phyloP scores from a whole-genome alignment of 2,888 invertebrate genomes.

The Schizaphis graminum region DNA sequence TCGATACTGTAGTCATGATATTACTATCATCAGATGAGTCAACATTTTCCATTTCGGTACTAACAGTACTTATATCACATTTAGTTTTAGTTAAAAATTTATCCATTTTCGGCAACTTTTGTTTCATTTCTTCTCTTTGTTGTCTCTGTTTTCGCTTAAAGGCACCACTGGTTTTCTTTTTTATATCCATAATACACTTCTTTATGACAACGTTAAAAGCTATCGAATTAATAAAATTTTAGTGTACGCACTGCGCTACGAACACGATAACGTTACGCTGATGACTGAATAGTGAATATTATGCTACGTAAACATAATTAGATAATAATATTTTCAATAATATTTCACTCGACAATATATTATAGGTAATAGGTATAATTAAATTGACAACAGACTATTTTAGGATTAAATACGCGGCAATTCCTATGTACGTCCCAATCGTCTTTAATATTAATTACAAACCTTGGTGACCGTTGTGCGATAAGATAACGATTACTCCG shows the following conservation, averaged over 20 bases:
- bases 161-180: too few species aligned
- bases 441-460: neutral
- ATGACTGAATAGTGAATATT: constrained; percentile 21
- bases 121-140: constrained; percentile 31
- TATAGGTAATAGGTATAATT: neutral
- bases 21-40: constrained; percentile 19
- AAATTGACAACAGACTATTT: constrained; percentile 16
- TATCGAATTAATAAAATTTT: neutral
- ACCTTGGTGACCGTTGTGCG: constrained; percentile 15
- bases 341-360: neutral
- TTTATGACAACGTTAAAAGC: neutral
- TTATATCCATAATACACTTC: neutral
- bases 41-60: neutral
- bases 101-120: constrained; percentile 39
- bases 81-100: constrained; percentile 12
- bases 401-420: neutral
- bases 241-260: neutral
- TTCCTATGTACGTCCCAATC: constrained; percentile 6
- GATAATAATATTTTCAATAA: constrained; percentile 1
- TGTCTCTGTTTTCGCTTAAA: constrained; percentile 30
- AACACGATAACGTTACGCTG: constrained; percentile 4
- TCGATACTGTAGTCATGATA: neutral
- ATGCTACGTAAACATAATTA: constrained; percentile 21
- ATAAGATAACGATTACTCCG: constrained; percentile 22
- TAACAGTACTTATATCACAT: constrained; percentile 29